Evolutionary conservation across 2,113 vertebrate species (phyloP).

Genomic region (Mirza zaza): DNA sequence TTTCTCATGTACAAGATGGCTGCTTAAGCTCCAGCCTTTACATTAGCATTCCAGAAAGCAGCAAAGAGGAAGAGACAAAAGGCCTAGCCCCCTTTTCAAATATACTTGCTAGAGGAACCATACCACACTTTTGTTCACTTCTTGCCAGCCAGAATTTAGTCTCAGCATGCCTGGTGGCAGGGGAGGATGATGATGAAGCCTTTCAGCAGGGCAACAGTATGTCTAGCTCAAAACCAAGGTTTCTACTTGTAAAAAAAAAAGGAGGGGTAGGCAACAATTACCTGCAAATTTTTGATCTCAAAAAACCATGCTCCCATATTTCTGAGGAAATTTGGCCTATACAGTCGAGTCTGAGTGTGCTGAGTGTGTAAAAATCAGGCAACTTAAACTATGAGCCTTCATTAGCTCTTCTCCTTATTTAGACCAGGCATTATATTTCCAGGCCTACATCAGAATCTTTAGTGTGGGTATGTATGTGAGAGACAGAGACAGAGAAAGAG

Average conservation of each 20-base stretch:
- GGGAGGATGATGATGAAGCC: not conserved
- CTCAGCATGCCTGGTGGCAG: not conserved
- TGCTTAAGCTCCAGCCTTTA: slow-evolving; percentile 11
- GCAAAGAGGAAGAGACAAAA: not conserved
- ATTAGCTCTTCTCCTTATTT: not conserved
- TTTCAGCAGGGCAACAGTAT: not conserved
- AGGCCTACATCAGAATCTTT: not conserved
- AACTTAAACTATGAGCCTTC: not conserved
- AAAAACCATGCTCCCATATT: not conserved
- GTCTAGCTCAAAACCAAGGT: not conserved
- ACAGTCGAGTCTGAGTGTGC: not conserved
- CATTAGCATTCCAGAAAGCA: not conserved
- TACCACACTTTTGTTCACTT: not conserved
- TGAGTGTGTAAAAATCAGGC: not conserved
- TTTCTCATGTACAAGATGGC: not conserved
- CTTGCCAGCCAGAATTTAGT: not conserved
- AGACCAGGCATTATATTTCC: not conserved
- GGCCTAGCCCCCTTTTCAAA: not conserved
- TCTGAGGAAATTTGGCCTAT: not conserved
- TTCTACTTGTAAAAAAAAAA: not conserved
- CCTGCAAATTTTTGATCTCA: not conserved
- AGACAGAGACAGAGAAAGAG: not conserved
- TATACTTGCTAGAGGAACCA: not conserved
- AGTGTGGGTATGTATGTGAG: not conserved
- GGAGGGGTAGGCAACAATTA: not conserved